phyloP scores from a whole-genome alignment of 2,888 invertebrate genomes.

The Cantharis flavilabris region DNA sequence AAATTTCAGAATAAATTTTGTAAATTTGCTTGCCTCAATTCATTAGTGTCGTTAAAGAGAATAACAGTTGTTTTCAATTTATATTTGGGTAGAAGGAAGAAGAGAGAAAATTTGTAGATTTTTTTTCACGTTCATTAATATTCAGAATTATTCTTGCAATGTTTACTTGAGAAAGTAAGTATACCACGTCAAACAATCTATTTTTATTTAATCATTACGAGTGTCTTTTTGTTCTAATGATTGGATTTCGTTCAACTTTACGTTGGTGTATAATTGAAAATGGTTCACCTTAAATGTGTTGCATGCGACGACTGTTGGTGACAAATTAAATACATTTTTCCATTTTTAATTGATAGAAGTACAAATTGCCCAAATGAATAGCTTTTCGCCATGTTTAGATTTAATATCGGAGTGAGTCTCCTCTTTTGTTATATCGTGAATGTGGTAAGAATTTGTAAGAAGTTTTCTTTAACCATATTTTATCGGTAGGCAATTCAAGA shows the following conservation, averaged over 20 bases:
- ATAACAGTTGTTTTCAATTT: neutral
- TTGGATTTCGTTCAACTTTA: neutral
- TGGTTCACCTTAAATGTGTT: neutral
- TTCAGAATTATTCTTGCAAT: neutral
- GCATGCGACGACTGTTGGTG: neutral
- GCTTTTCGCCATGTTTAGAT: too few relatives aligned
- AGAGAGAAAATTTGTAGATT: neutral
- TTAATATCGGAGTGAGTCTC: too few relatives aligned
- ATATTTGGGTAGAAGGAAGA: neutral
- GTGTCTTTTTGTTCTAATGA: neutral
- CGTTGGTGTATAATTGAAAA: neutral
- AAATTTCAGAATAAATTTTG: neutral
- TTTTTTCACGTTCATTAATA: neutral
- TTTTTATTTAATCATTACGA: neutral
- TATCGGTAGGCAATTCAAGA: too few relatives aligned
- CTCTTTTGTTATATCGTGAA: too few relatives aligned
- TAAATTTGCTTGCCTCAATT: neutral
- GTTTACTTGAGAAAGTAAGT: neutral
- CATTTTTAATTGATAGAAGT: too few relatives aligned
- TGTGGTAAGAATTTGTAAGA: too few relatives aligned
- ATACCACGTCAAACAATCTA: neutral
- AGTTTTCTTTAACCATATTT: too few relatives aligned
- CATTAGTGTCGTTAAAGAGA: neutral
- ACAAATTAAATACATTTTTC: too few relatives aligned
- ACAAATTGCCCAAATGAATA: too few relatives aligned